Conservation (phyloP, 2,888 invertebrate genomes). For the Dioctria linearis region DNA sequence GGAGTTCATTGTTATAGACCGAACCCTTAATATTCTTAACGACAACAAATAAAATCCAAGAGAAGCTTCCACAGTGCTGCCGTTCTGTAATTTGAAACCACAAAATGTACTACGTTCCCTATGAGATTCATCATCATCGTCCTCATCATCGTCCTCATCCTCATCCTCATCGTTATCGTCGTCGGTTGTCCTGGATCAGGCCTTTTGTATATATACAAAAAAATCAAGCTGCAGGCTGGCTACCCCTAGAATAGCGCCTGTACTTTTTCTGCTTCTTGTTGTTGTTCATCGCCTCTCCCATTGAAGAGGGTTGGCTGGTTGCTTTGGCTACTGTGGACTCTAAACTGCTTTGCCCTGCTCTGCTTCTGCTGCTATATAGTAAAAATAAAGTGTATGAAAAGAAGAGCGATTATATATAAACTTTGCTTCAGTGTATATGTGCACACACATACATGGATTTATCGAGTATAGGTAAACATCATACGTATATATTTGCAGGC, state of each 20-base stretch:
- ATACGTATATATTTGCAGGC: no score
- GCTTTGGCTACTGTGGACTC: no score
- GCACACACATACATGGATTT: not conserved
- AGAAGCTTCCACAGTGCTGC: slow-evolving; percentile 55
- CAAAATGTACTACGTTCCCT: slow-evolving; percentile 60
- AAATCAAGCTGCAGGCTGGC: slow-evolving; percentile 5
- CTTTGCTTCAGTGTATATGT: not conserved
- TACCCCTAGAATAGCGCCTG: slow-evolving; percentile 8
- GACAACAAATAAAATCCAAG: slow-evolving; percentile 22
- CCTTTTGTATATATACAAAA: not conserved
- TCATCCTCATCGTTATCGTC: slow-evolving; percentile 24
- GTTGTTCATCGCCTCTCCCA: not conserved
- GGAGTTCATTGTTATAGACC: slow-evolving; percentile 48
- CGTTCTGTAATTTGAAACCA: slow-evolving; percentile 60
- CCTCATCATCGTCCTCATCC: not conserved
- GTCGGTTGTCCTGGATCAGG: slow-evolving; percentile 43
- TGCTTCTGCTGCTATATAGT: no score
- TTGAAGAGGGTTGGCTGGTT: not conserved
- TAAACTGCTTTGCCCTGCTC: no score
- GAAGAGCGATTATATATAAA: not conserved
- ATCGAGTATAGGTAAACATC: not conserved
- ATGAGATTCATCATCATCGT: slow-evolving; percentile 58
- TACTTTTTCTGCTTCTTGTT: not conserved
- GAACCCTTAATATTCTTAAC: slow-evolving; percentile 35
- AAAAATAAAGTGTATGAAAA: not conserved